Base-by-base conservation (phyloP, 2,888 invertebrate species). In the Acanthopleura granulata region DNA sequence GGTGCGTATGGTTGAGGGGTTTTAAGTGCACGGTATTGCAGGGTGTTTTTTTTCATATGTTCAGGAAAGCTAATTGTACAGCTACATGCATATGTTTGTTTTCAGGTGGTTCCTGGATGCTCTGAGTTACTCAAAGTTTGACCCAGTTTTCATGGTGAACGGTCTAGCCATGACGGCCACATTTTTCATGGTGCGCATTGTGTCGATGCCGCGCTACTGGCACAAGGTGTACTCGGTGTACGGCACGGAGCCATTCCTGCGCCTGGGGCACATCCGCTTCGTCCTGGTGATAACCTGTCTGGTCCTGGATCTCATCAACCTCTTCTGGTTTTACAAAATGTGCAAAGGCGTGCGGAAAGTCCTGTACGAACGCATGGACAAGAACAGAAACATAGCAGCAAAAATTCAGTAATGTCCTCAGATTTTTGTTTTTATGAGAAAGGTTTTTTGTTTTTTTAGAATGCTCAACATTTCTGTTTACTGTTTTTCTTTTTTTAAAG, bases 311-410 rank as follows among this genome's bases (percentile, higher is more conserved):
- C 75, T 80, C 30, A 85, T 90, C 49, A 90, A 90, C 81, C 74
- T 88, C 62, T 86, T 81, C 75, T 90, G 90, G 90, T 88, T 89
- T 79, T 84, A 83, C 76, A 88, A 86, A 79, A 88, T 89, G 79
- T 84, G 79, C 51, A 77, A 79, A 66, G 89, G 89, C 14, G 85
- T 84, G 51, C 72, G 76, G 25, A 88, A 86, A 80, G 84, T 88
- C 1, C 71, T 85, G 27, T 80, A 73, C n/a, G 73, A 76, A 71
- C 75, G 76, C 74, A 16, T 29, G 49, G 74, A 76, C 29, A 72
- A 74, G 27, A 76, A 76, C 49, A n/a, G 72, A 49, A 73, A 73
- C 30, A 70, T 73, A 22, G 66, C 50, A 49, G 50, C 51, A 49
- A 72, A 75, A 30, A 27, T 69, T 22, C 69, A 69, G 27, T 69